Evolutionary conservation across 2,888 invertebrate species (phyloP), one percentile per base, ranked within the genome.

Genomic region (Hecatera dysodea): DNA sequence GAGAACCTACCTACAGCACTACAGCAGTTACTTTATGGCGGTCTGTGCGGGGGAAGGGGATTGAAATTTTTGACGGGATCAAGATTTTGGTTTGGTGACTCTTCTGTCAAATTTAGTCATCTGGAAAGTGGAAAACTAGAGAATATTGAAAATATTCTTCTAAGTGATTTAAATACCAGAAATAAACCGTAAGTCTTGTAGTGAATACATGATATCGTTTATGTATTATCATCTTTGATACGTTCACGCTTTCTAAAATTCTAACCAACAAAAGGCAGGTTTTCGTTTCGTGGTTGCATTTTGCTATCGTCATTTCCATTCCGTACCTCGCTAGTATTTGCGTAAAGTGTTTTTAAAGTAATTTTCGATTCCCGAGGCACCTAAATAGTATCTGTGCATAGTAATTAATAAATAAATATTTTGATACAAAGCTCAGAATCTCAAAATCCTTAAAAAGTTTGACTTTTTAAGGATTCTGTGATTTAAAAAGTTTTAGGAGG

Each of bases 201-300:
- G 9, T 1, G 11, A n/a, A 15, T 19, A 48, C 22, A 29, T 15
- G 44, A 44, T n/a, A 39, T 52, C 24, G 5, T 0, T 8, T 39
- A 29, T 36, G 2, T 48, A 22, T 42, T 8, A n/a, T n/a, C 5
- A 24, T 27, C 5, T 12, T 15, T 22, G 1, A 36, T 15, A 17
- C 29, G 22, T 80, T 86, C 85, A 85, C 82, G 78, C 85, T 86
- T 83, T 77, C 68, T n/a, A n/a, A n/a, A n/a, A n/a, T n/a, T n/a
- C n/a, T 86, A 86, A 86, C 86, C 86, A 86, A 84, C 60, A 85
- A 80, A 77, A 67, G 29, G 67, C 52, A 44, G 55, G 75, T 68
- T 73, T 67, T 75, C 24, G 48, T 46, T 56, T 39, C 33, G 36
- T 56, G 57, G 33, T 76, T 39, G 46, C 33, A 57, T 29, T 67